Base-by-base conservation (phyloP, 2,888 invertebrate species). In the Athalia cordata region DNA sequence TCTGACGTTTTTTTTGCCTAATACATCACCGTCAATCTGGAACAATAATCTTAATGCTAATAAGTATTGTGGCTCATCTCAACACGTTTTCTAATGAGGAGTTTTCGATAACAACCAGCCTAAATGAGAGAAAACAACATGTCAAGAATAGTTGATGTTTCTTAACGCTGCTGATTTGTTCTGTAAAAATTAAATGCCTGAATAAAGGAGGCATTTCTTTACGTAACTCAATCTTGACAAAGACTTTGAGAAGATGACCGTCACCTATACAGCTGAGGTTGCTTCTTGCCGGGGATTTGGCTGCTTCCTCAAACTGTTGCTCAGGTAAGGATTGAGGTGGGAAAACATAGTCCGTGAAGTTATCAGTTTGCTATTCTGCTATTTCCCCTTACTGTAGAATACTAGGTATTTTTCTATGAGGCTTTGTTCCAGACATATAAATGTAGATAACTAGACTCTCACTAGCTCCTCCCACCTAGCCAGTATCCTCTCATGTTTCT, bases 201-300 rank as follows among this genome's bases (percentile, higher is more conserved):
- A 55, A 55, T 55, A 55, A n/a, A 9, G 1, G 55, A n/a, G 55
- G n/a, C 55, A 55, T n/a, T 55, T 55, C 7, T 9, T 55, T n/a
- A 55, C n/a, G 9, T n/a, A 55, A 55, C n/a, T 55, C n/a, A 3
- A 61, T 43, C 11, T 61, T 88, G 50, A 74, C 43, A 78, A 78
- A 80, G 50, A 49, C 57, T 55, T 61, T 29, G 29, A 29, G 78
- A 91, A 90, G 87, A 97, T 97, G 96, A 97, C 96, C 84, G 95
- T 96, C 80, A 95, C 96, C 9, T 97, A 97, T 86, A 96, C 96
- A 76, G 95, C 94, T 74, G 95, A 96, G 92, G 96, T 97, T 81
- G 96, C 96, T 81, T 96, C 96, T 81, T 96, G 96, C 87, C 93
- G 94, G 76, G 96, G 96, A 81, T 95, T 97, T 89, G 97, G 97